Base-by-base conservation (phyloP, 2,113 vertebrate genomes). In the Podarcis cretensis region DNA sequence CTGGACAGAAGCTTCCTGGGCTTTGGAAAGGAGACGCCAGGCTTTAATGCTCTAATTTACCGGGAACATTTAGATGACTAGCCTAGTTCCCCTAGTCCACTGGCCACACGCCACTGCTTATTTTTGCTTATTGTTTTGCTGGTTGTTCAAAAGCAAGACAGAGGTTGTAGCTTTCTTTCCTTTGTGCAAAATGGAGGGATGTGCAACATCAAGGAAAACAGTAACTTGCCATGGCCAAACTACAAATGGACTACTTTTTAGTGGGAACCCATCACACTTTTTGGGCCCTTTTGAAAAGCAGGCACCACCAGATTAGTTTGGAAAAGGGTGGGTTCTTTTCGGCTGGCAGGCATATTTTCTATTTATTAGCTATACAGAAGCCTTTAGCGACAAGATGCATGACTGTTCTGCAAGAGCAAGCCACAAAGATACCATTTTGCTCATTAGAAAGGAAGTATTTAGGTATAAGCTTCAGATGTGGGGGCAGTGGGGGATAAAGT, bases 231-330 rank as follows among this genome's bases (percentile, higher is more conserved):
- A 68, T 5, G 32, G 54, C 79, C 57, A 65, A 76, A 40, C 32
- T 76, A 76, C 43, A 37, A 13, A 65, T 65, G 12, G 37, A 25
- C 32, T 35, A 16, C 35, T n/a, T 35, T 35, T 81, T 27, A 16
- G 59, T 18, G 30, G 43, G 77, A 13, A 7, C n/a, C 27, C 59
- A 68, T 83, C 21, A 3, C 54, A 78, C 20, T 27, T n/a, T 79
- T 48, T 32, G 43, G 9, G 37, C n/a, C 35, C 32, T 8, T 68
- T 79, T n/a, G 88, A 84, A 40, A 68, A 89, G 87, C 82, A 93
- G 65, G 76, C 83, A 18, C 1, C 0, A 18, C 2, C 85, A 30
- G 66, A 13, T n/a, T 74, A 35, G 3, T 84, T 90, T 87, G 80
- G 32, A 71, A 40, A 40, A 66, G 8, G 71, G 30, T 8, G 13